Conservation (phyloP, 2,113 vertebrate species). For the Drymodes brunneopygia region DNA sequence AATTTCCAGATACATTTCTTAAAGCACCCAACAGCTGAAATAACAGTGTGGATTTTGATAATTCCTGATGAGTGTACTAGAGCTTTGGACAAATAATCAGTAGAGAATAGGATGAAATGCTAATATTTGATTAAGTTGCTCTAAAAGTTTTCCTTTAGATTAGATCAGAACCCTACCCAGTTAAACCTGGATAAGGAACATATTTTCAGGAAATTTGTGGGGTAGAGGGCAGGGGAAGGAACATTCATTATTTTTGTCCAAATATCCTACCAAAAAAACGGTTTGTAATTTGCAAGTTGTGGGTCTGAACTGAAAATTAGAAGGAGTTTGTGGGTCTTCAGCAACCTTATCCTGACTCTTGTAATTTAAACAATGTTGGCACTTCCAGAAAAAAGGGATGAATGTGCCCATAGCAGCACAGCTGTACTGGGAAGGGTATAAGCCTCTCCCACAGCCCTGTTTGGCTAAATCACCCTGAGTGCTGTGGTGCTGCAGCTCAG, state of each 20-base stretch:
- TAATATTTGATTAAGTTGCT: not conserved
- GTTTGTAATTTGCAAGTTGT: not conserved
- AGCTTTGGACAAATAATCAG: not conserved
- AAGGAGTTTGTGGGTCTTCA: not conserved
- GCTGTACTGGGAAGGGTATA: not conserved
- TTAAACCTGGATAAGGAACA: not conserved
- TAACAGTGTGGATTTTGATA: not conserved
- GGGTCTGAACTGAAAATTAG: not conserved
- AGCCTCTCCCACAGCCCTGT: fast-evolving
- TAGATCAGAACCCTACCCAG: not conserved
- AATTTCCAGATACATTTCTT: not conserved
- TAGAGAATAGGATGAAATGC: not conserved
- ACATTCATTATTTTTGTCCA: not conserved
- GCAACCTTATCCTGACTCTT: not conserved
- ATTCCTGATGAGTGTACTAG: not conserved
- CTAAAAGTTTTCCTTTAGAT: not conserved
- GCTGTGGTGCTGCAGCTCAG: not conserved
- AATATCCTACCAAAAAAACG: not conserved
- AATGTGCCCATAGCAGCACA: not conserved
- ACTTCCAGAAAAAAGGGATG: not conserved
- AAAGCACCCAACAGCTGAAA: not conserved
- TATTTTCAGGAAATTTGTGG: not conserved
- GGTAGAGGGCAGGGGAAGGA: fast-evolving
- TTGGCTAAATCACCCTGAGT: not conserved
- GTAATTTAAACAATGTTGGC: not conserved